These are phyloP conservation scores for Drosophila leonis DNA, from an alignment of 2,888 invertebrate genomes.

Conservation along the genomic window DNA sequence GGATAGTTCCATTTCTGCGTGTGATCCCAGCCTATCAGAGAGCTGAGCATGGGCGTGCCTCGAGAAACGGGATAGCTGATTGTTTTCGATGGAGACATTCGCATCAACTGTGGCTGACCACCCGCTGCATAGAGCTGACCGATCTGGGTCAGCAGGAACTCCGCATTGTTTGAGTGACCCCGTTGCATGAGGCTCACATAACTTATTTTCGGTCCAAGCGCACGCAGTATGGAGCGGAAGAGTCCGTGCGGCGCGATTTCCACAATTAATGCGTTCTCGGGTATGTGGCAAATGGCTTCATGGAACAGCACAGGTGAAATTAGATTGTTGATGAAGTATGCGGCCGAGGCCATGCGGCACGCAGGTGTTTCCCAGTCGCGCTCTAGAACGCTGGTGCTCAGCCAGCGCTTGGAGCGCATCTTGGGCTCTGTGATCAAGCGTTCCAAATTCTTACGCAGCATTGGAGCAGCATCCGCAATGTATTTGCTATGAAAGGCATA, in stretches of 20 bases:
- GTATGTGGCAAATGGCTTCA: constrained; percentile 93
- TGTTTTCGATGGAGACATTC: constrained; percentile 86
- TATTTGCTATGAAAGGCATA: constrained; percentile 97
- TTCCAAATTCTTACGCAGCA: constrained; percentile 91
- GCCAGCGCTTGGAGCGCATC: constrained; percentile 93
- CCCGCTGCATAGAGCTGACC: constrained; percentile 94
- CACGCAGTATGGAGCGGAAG: constrained; percentile 96
- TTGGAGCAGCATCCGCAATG: constrained; percentile 93
- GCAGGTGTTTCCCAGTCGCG: constrained; percentile 91
- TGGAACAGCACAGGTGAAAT: constrained; percentile 97
- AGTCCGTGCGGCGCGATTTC: constrained; percentile 98
- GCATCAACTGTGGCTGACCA: constrained; percentile 90
- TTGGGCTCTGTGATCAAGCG: constrained; percentile 92
- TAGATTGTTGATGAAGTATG: constrained; percentile 98
- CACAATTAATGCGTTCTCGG: constrained; percentile 94
- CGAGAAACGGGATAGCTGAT: constrained; percentile 94
- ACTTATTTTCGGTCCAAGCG: constrained; percentile 89
- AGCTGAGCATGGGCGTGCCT: constrained; percentile 95
- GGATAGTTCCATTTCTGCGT: constrained; percentile 94
- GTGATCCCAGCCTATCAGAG: constrained; percentile 97
- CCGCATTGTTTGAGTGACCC: constrained; percentile 90
- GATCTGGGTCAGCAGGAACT: constrained; percentile 91
- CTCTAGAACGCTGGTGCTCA: constrained; percentile 96
- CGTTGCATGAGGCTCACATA: constrained; percentile 95
- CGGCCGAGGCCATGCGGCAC: constrained; percentile 92